Base-by-base conservation (phyloP, 2,888 invertebrate species). In the Rotaria sp. region DNA sequence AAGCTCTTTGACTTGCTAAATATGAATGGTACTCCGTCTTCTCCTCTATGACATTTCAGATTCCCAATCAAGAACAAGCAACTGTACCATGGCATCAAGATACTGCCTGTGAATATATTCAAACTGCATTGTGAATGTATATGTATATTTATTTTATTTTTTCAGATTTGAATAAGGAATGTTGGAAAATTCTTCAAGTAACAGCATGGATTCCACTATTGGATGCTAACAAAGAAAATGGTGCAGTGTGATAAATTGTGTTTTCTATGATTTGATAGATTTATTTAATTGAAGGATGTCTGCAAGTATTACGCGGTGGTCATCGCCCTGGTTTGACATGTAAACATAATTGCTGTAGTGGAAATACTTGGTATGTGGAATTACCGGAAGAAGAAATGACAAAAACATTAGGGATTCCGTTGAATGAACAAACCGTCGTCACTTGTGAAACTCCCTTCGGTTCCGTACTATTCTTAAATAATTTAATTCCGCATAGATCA, bases 71-170 rank as follows among this genome's bases (percentile, higher is more conserved):
- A 86, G 89, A 89, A 80, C 89, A 89, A 18, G 89, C 89, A 24
- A 89, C 89, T 13, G 90, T 90, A 2, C 91, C 90, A 1, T 91
- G 91, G 90, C 90, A 90, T 88, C 91, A 90, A 88, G 90, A 90
- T 90, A 88, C 57, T 55, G 85, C 57, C 10, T 74, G 55, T 45
- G 41, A 41, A 24, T 24, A 30, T 26, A 2, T 48, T 7, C n/a
- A n/a, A n/a, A n/a, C 7, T 48, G 52, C 3, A 35, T n/a, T 41
- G 3, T 41, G 26, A 41, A 3, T 5, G 3, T 50, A 41, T 85
- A n/a, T 84, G 35, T 57, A 18, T 10, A 84, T 59, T 75, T 26
- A 75, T 89, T 18, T 3, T 11, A 8, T n/a, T 3, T 7, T n/a
- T 86, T 89, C 88, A 24, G 90, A 90, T 87, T 88, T 90, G 67